Evolutionary conservation across 2,888 invertebrate genomes (phyloP).

Genomic region (Chorisops tibialis): DNA sequence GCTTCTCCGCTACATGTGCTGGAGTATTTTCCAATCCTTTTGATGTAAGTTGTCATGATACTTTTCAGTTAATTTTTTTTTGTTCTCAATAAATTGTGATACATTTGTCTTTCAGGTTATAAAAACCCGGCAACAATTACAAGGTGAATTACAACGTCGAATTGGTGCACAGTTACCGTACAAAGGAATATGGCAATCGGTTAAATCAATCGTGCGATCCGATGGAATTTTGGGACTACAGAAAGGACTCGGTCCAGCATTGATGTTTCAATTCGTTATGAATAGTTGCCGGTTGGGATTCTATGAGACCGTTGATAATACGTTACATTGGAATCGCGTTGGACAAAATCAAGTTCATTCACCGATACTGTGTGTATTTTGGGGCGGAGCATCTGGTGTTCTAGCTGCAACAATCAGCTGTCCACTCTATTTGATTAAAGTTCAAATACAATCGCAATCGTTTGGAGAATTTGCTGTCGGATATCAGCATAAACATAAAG

Average conservation of each 20-base stretch:
- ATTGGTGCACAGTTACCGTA: constrained; percentile 53
- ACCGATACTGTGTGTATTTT: constrained; percentile 36
- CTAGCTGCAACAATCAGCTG: constrained; percentile 68
- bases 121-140: constrained; percentile 85
- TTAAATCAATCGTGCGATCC: constrained; percentile 66
- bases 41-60: constrained; percentile 59
- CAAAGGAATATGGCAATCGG: constrained; percentile 77
- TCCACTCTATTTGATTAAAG: constrained; percentile 78
- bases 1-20: constrained; percentile 70
- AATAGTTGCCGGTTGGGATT: constrained; percentile 57
- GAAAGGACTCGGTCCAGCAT: constrained; percentile 76
- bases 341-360: constrained; percentile 30
- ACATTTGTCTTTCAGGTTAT: constrained; percentile 44
- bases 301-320: constrained; percentile 59
- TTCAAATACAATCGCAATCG: constrained; percentile 67
- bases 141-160: constrained; percentile 67
- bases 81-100: not conserved
- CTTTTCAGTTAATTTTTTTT: not conserved
- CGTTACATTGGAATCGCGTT: constrained; percentile 54
- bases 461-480: constrained; percentile 74
- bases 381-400: constrained; percentile 58
- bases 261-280: constrained; percentile 71
- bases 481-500: constrained; percentile 70
- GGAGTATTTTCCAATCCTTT: constrained; percentile 83
- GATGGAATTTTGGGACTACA: constrained; percentile 75